phyloP scores from a whole-genome alignment of 1,140 invertebrate species.

The Cotesia typhae region DNA sequence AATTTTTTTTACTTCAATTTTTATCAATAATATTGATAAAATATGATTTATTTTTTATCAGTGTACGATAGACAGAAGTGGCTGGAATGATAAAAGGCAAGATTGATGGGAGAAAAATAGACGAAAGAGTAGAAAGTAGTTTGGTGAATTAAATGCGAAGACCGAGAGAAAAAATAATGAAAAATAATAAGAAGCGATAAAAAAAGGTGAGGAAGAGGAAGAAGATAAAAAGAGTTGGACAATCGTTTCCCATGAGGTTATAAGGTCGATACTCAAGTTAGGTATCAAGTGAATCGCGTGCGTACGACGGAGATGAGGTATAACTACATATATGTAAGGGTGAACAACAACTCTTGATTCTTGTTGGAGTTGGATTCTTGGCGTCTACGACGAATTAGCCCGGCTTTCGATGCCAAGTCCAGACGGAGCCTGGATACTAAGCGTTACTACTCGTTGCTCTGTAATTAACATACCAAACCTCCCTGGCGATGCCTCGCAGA shows the following conservation, averaged over 20 bases:
- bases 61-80: conserved; percentile 10
- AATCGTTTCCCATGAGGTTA: conserved; percentile 43
- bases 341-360: conserved; percentile 9
- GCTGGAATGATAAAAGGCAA: conserved; percentile 1
- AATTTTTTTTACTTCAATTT: too few relatives aligned
- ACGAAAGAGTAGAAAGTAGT: conserved; percentile 1
- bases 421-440: conserved; percentile 41
- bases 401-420: conserved; percentile 27
- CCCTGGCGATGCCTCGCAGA: conserved; percentile 27
- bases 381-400: conserved; percentile 41
- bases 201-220: conserved; percentile 27
- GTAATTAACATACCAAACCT: conserved; percentile 66
- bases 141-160: conserved; percentile 20
- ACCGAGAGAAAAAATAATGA: conserved; percentile 4
- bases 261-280: conserved; percentile 38
- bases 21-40: too few relatives aligned
- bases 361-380: conserved; percentile 20
- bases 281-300: conserved; percentile 37
- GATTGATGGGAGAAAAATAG: conserved; percentile 27
- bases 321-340: conserved; percentile 11
- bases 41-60: neutral
- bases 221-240: conserved; percentile 32
- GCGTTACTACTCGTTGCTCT: conserved; percentile 48
- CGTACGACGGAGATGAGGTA: conserved; percentile 31
- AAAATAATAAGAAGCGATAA: conserved; percentile 18